Evolutionary conservation across 2,888 invertebrate genomes (phyloP), one percentile per base, ranked within the genome.

Genomic region (Pammene fasciana): DNA sequence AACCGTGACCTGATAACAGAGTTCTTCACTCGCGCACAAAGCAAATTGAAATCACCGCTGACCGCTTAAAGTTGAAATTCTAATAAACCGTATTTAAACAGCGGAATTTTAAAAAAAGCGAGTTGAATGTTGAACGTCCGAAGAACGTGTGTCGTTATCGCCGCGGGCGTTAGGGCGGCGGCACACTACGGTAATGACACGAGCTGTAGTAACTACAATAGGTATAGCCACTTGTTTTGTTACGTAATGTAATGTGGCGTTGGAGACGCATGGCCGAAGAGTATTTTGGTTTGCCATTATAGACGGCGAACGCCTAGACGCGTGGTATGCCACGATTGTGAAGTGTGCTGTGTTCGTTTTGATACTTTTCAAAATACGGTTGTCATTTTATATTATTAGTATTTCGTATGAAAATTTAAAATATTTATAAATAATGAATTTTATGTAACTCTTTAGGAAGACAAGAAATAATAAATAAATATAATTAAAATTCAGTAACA

Each of bases 121-220:
- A 75, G 75, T 64, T 72, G 71, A 72, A 65, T 66, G 73, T 71
- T 70, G 57, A 71, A 73, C 71, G 73, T 77, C 65, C 61, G 79
- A 82, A 86, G 88, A 88, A 87, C 86, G 81, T 82, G 72, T 81
- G 76, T 79, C 83, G 78, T 82, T 87, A 89, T 87, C 88, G 79
- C 80, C 70, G 79, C 80, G 77, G 80, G 79, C 88, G 88, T 89
- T 87, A 87, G 54, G 70, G 54, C 70, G 65, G 65, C 34, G 54
- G 46, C 48, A 65, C 65, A 70, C 54, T 16, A 34, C 13, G 36
- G 43, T 48, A 50, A 48, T 60, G 60, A 55, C 70, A 65, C 60
- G 60, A 46, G 43, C 41, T 38, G 16, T 16, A 34, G 57, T 54
- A 59, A 60, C 60, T 50, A 70, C 65, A 70, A 65, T 70, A 65